phyloP scores from a whole-genome alignment of 2,888 invertebrate species.

The Rhyacophila evoluta region DNA sequence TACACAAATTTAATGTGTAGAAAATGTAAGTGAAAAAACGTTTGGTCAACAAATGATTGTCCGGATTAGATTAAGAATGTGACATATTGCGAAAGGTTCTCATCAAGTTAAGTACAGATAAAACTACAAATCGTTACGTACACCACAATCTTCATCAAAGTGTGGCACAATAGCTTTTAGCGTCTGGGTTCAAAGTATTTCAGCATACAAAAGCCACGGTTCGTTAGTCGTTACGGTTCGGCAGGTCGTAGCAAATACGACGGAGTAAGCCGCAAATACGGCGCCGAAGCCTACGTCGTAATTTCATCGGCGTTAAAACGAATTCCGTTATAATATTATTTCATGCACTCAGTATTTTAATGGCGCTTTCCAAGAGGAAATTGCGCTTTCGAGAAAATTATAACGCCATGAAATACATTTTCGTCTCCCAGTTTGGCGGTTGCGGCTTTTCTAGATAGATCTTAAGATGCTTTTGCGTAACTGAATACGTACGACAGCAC shows the following conservation, averaged over 20 bases:
- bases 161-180: conserved; percentile 15
- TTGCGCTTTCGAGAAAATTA: not conserved
- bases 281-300: not conserved
- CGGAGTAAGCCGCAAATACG: not conserved
- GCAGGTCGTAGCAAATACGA: conserved; percentile 8
- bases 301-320: not conserved
- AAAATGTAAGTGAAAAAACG: too few relatives aligned
- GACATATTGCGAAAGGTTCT: conserved; percentile 1
- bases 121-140: conserved; percentile 4
- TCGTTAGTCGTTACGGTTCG: conserved; percentile 33
- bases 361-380: not conserved
- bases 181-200: conserved; percentile 25
- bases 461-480: too few relatives aligned
- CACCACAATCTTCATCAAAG: not conserved
- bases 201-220: conserved; percentile 29
- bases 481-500: too few relatives aligned
- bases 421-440: too few relatives aligned
- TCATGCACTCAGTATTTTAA: conserved; percentile 3
- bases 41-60: too few relatives aligned
- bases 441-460: not conserved
- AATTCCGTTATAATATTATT: not conserved
- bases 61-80: not conserved
- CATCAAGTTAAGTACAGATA: not conserved
- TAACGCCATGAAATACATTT: not conserved
- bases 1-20: too few relatives aligned